Conservation (phyloP, 1,140 invertebrate genomes). For the Apis cerana region DNA sequence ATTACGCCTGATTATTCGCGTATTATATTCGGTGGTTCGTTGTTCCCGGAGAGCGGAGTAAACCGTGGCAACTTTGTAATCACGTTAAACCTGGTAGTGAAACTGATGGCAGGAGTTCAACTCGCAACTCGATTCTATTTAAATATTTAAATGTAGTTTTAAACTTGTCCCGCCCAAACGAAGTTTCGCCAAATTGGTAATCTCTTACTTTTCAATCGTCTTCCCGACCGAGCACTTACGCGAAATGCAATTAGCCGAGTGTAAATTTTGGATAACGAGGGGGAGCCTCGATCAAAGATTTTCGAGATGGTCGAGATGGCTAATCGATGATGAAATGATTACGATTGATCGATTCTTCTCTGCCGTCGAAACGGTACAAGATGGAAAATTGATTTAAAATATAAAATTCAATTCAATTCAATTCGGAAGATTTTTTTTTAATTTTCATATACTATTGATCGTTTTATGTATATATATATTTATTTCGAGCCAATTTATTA, state of each 20-base stretch:
- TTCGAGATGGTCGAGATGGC: no score
- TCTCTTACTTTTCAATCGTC: constrained; percentile 24
- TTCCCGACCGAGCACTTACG: background rate
- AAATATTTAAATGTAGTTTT: constrained; percentile 41
- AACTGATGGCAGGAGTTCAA: constrained; percentile 38
- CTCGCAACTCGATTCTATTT: constrained; percentile 45
- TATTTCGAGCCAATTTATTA: no score
- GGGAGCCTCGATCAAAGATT: background rate
- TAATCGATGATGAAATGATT: background rate
- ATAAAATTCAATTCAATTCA: no score
- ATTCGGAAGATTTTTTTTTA: no score
- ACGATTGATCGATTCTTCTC: no score
- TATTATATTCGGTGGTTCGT: constrained; percentile 24
- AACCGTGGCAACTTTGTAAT: constrained; percentile 43
- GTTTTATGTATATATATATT: no score
- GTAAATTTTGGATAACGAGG: background rate
- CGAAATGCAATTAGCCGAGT: background rate
- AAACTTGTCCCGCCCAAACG: background rate
- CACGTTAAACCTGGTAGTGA: constrained; percentile 37
- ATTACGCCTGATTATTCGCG: constrained; percentile 22
- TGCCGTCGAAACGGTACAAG: no score
- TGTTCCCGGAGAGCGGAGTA: constrained; percentile 20
- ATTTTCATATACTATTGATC: no score
- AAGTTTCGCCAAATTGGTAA: constrained; percentile 30
- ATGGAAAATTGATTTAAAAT: no score